Conservation (phyloP, 2,113 vertebrate species). For the Gnathonemus echidnorhynchus region DNA sequence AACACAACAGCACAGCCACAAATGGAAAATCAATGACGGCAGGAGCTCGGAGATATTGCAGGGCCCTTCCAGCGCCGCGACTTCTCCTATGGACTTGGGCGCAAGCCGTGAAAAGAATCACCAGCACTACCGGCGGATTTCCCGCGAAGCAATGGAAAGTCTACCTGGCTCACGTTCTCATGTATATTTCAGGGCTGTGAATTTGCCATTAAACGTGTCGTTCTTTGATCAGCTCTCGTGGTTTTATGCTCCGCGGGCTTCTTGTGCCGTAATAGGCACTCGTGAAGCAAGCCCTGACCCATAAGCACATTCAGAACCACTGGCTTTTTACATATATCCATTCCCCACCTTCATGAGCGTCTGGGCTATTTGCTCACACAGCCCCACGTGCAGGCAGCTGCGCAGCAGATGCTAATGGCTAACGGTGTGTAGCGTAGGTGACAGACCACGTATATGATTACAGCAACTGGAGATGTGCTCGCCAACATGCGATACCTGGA, state of each 20-base stretch:
- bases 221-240: background rate
- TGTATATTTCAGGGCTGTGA: slow-evolving; percentile 56
- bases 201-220: slow-evolving; percentile 62
- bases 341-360: background rate
- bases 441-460: background rate
- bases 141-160: slow-evolving; percentile 2
- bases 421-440: background rate
- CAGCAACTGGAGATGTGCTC: background rate
- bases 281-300: background rate
- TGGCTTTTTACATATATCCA: no score
- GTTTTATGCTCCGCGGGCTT: background rate
- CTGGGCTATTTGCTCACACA: background rate
- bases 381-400: background rate
- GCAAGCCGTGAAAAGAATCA: background rate
- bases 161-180: slow-evolving; percentile 35
- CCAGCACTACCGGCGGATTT: background rate
- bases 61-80: background rate
- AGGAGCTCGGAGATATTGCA: no score
- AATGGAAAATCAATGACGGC: background rate
- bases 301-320: background rate
- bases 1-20: background rate
- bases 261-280: background rate
- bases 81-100: no score
- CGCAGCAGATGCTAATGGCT: background rate
- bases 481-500: background rate